Evolutionary conservation across 2,888 invertebrate genomes (phyloP).

Genomic region (Athalia rosae): DNA sequence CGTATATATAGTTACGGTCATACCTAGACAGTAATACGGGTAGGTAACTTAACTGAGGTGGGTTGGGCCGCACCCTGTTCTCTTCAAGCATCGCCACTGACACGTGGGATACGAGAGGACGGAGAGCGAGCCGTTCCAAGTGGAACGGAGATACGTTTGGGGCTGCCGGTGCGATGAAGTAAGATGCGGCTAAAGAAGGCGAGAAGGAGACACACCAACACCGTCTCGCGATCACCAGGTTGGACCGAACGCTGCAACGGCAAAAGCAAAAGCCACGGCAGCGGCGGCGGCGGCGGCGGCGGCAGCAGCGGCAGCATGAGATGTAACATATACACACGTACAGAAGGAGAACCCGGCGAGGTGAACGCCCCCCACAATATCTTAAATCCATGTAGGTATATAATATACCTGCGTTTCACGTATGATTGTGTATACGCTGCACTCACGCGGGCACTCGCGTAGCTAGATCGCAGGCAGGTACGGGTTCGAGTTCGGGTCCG

Average conservation of each 20-base stretch:
- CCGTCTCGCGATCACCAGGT: too few relatives aligned
- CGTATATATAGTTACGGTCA: slow-evolving; percentile 45
- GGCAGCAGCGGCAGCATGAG: slow-evolving; percentile 17
- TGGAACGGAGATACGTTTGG: slow-evolving; percentile 7
- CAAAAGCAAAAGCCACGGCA: neutral
- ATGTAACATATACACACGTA: slow-evolving; percentile 23
- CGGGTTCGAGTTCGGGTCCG: slow-evolving; percentile 43
- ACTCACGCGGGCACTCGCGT: slow-evolving; percentile 43
- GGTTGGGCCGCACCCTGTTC: slow-evolving; percentile 70
- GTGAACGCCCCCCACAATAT: slow-evolving; percentile 69
- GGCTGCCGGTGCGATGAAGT: slow-evolving; percentile 9
- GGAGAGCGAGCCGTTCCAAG: slow-evolving; percentile 30
- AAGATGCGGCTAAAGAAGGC: slow-evolving; percentile 31
- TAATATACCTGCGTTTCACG: slow-evolving; percentile 42
- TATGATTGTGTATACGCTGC: slow-evolving; percentile 37
- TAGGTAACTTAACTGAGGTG: slow-evolving; percentile 67
- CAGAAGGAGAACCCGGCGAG: slow-evolving; percentile 53
- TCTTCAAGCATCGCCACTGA: slow-evolving; percentile 65
- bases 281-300: slow-evolving; percentile 14
- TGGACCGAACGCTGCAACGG: too few relatives aligned
- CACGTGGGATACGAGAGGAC: slow-evolving; percentile 20
- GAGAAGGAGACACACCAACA: slow-evolving; percentile 31
- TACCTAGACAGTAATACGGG: slow-evolving; percentile 68
- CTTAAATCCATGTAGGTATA: slow-evolving; percentile 63
- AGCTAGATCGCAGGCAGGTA: slow-evolving; percentile 61